Conservation (phyloP, 2,797 vertebrate genomes). For the Scomberomorus guttatus region DNA sequence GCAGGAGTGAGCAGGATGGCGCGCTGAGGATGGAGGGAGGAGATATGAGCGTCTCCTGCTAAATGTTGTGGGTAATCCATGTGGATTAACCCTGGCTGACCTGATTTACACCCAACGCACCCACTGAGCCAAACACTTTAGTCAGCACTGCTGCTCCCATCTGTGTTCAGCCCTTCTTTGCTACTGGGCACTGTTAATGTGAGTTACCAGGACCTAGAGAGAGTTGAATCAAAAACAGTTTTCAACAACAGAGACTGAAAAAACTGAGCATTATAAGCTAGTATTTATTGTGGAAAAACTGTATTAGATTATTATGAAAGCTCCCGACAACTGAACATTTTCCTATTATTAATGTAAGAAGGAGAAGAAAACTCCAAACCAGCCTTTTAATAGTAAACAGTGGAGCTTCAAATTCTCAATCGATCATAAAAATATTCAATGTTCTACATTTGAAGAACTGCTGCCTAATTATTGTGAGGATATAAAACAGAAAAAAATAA, state of each 20-base stretch:
- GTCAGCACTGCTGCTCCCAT: slow-evolving; percentile 64
- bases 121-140: slow-evolving; percentile 73
- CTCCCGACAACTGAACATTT: background rate
- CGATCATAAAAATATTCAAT: slow-evolving; percentile 25
- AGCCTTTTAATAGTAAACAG: background rate
- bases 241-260: background rate
- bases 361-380: background rate
- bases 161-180: slow-evolving; percentile 68
- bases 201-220: slow-evolving; percentile 56
- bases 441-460: slow-evolving; percentile 15
- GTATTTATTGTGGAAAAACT: background rate
- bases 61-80: slow-evolving; percentile 82
- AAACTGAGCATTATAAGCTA: too few relatives aligned
- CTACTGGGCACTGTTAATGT: slow-evolving; percentile 73
- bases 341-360: background rate
- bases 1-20: slow-evolving; percentile 48
- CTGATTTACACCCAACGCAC: slow-evolving; percentile 79
- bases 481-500: slow-evolving; percentile 23
- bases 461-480: slow-evolving; percentile 22
- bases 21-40: slow-evolving; percentile 41
- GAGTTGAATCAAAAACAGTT: background rate
- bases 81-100: slow-evolving; percentile 84
- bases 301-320: background rate
- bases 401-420: slow-evolving; percentile 30
- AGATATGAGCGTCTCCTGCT: slow-evolving; percentile 70